Conservation (phyloP, 2,888 invertebrate species). For the Hofmannophila pseudospretella region DNA sequence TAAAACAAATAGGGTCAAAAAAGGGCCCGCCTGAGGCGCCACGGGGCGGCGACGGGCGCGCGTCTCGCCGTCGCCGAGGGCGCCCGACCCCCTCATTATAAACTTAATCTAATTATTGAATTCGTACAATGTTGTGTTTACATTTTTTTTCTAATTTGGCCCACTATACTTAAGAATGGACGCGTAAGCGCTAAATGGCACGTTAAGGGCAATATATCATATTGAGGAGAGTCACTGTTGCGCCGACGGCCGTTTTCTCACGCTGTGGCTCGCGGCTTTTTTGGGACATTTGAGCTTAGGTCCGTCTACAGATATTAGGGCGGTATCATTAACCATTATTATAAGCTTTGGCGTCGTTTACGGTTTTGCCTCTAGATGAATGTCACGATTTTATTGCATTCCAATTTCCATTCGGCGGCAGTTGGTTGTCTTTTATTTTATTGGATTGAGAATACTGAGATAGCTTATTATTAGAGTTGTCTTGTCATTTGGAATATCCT, state of each 20-base stretch:
- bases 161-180: conserved; percentile 74
- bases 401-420: conserved; percentile 21
- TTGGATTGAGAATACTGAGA: background rate
- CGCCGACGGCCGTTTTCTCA: conserved; percentile 59
- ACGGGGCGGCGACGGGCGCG: conserved; percentile 54
- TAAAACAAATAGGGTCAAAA: conserved; percentile 77
- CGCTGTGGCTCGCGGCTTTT: conserved; percentile 40
- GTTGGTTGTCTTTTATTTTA: conserved; percentile 1
- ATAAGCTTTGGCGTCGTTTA: conserved; percentile 44
- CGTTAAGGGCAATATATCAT: conserved; percentile 75
- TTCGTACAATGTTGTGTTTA: conserved; percentile 77
- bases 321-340: conserved; percentile 45
- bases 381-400: conserved; percentile 49
- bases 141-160: conserved; percentile 74
- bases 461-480: too few relatives aligned
- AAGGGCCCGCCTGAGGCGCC: conserved; percentile 69
- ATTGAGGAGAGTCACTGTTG: conserved; percentile 62
- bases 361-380: conserved; percentile 63
- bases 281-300: conserved; percentile 33
- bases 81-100: conserved; percentile 67
- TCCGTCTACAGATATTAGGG: conserved; percentile 39
- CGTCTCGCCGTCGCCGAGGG: conserved; percentile 67
- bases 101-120: conserved; percentile 78
- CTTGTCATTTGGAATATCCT: too few relatives aligned
- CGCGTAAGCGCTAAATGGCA: conserved; percentile 76